Evolutionary conservation across 2,113 vertebrate species (phyloP).

Genomic region (Pao palembangensis): DNA sequence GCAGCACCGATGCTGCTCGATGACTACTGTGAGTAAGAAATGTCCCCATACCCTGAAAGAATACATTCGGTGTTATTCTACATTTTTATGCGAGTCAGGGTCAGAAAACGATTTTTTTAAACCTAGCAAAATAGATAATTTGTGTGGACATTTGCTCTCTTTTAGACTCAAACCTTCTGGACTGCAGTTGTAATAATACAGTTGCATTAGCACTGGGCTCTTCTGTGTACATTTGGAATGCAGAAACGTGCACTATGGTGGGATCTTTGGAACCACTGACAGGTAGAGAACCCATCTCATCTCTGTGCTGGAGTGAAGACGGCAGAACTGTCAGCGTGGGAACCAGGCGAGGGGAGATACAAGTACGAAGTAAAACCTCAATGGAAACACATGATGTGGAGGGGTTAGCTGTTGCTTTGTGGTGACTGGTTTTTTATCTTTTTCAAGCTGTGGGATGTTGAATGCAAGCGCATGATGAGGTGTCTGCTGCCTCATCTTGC

Average conservation of each 20-base stretch:
- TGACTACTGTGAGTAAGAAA: neutral
- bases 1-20: neutral
- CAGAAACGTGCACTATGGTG: slow-evolving; percentile 39
- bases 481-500: slow-evolving; percentile 70
- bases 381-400: neutral
- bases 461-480: slow-evolving; percentile 68
- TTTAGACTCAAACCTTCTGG: slow-evolving; percentile 77
- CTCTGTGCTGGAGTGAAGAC: slow-evolving; percentile 75
- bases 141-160: slow-evolving; percentile 24
- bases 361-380: slow-evolving; percentile 49
- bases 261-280: slow-evolving; percentile 54
- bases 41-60: neutral
- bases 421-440: slow-evolving; percentile 34
- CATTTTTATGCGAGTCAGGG: neutral
- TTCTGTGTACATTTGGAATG: slow-evolving; percentile 72
- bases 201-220: slow-evolving; percentile 74
- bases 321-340: slow-evolving; percentile 72
- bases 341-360: slow-evolving; percentile 75
- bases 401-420: slow-evolving; percentile 32
- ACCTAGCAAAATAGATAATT: neutral
- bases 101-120: neutral
- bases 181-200: slow-evolving; percentile 73
- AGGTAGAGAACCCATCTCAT: slow-evolving; percentile 52
- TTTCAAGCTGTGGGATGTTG: slow-evolving; percentile 77
- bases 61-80: no score